Base-by-base conservation (phyloP, 2,888 invertebrate species). In the Drosophila paucipuncta region DNA sequence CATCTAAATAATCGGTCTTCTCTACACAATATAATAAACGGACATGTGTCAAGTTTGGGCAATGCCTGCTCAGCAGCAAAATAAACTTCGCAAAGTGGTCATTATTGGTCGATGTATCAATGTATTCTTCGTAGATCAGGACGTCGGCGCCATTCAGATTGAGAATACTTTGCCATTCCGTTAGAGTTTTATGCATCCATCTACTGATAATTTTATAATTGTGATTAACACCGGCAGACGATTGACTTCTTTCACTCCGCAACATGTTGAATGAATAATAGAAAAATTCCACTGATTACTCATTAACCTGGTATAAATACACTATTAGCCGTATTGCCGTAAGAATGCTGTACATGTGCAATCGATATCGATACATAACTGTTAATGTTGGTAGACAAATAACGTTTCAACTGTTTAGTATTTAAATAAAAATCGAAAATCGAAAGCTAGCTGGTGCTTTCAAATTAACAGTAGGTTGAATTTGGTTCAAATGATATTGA, bases 111-210 rank as follows among this genome's bases (percentile, higher is more conserved):
- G 75, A 55, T 37, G 41, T 68, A 39, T 74, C 74, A n/a, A 75
- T 61, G 18, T 68, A 63, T 60, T 74, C 74, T 30, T 74, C 75
- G 47, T 68, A 74, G 18, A 74, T 43, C 10, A 63, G 28, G 5
- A 63, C 62, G 1, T 59, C 31, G 0, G 47, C 5, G 11, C 68
- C 68, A 30, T 60, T 59, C n/a, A 22, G 1, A 39, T 35, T 50
- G 0, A 74, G 59, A 22, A 11, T 55, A n/a, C 6, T 47, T 39
- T 50, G 76, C 63, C 74, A 74, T 25, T 74, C 63, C 33, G 2
- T 30, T 25, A 74, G 25, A 22, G 75, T 68, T 57, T 35, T 74
- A 31, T 68, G 63, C 68, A 68, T 68, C 75, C 68, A 74, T 13
- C 74, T 54, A 30, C 76, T 64, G 13, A 74, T 64, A 18, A 75